Evolutionary conservation across 2,113 vertebrate genomes (phyloP), one percentile per base, ranked within the genome.

Genomic region (Australoheros scitulus): DNA sequence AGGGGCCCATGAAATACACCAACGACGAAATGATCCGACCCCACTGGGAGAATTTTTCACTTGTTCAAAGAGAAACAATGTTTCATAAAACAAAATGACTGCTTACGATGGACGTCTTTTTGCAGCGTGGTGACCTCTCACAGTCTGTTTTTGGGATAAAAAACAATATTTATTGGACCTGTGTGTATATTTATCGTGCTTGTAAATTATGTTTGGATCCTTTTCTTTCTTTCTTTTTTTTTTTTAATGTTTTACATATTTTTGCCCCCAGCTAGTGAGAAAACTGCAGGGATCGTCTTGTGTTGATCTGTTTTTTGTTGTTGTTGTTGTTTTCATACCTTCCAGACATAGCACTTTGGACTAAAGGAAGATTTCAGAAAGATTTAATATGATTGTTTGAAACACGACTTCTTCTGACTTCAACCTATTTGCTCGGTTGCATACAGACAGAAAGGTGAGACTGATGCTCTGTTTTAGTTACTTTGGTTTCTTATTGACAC

Each of bases 171-270:
- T 95, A 95, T 96, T 94, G 91, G 85, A 92, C 87, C 82, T 83
- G 87, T 93, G 88, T 94, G 90, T 92, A 93, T 95, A 95, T 95
- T 94, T 95, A 95, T 95, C 81, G 85, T 92, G 83, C 83, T 94
- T 93, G 91, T 94, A 89, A 92, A 91, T 92, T 87, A 90, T 91
- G 86, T 92, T 93, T 81, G 68, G 76, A 79, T 88, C 84, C 38
- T 84, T 89, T 89, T 89, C 36, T 38, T 38, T 38, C 2, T 9
- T 61, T 82, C 85, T n/a, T 11, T 11, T 36, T 14, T 43, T 5
- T 65, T 61, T 61, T 56, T 50, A 65, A 86, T 87, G 74, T 89
- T 91, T 87, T 60, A 13, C 50, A 47, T 86, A 56, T 79, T 87
- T 87, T 83, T 68, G 56, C 72, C 86, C 85, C 85, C 74, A 2